phyloP scores from a whole-genome alignment of 2,113 vertebrate genomes.

The Pandion haliaetus region DNA sequence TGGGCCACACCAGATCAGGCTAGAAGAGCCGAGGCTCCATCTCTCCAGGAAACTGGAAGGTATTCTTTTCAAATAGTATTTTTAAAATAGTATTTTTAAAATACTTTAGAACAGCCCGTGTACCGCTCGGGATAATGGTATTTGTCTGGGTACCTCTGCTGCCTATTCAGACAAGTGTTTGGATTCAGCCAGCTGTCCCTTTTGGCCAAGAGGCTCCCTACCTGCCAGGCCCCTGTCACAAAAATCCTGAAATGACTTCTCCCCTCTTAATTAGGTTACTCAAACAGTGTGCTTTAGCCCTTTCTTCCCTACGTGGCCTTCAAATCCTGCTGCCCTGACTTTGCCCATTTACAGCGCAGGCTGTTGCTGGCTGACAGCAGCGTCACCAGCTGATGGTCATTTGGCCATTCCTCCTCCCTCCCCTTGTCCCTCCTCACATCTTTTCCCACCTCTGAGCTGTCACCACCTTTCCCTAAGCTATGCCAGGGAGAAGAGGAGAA shows the following conservation, averaged over 20 bases:
- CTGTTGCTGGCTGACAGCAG: neutral
- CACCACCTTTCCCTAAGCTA: constrained; percentile 13
- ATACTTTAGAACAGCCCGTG: neutral
- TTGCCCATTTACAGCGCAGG: neutral
- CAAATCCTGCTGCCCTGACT: neutral
- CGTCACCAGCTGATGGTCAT: rapidly evolving
- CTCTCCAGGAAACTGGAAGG: neutral
- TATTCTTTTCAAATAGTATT: neutral
- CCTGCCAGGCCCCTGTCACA: neutral
- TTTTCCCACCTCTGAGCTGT: constrained; percentile 35
- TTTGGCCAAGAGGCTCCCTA: neutral
- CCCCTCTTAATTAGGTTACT: neutral
- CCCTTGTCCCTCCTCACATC: neutral
- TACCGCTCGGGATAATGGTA: neutral
- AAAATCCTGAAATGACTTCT: neutral
- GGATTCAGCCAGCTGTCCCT: neutral
- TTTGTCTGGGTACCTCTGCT: neutral
- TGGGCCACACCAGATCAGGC: rapidly evolving
- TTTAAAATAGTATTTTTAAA: neutral
- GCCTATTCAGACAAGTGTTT: neutral
- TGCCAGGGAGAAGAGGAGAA: neutral
- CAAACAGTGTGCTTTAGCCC: neutral
- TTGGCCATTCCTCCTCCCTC: neutral
- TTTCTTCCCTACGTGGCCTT: neutral
- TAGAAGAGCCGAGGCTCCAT: neutral